Evolutionary conservation across 2,797 vertebrate genomes (phyloP).

Genomic region (Notoglanidium macrostoma): DNA sequence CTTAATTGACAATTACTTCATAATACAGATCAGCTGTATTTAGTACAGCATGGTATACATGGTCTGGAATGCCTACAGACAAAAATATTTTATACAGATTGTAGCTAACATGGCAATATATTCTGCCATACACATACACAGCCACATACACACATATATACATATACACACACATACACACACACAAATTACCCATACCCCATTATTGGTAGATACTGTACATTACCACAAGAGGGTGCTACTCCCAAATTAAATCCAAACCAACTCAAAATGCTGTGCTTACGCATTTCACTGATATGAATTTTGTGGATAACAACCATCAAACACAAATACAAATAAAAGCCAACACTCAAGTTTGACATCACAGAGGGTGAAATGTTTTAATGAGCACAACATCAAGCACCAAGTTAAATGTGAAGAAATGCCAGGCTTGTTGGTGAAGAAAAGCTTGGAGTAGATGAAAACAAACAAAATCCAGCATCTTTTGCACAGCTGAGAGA

Average conservation of each 20-base stretch:
- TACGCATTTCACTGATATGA: conserved; percentile 17
- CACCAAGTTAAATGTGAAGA: conserved; percentile 30
- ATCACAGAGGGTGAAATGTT: neutral
- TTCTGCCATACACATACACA: neutral
- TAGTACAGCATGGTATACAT: neutral
- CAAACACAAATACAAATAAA: neutral
- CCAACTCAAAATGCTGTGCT: neutral
- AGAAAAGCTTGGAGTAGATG: conserved; percentile 32
- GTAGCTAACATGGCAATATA: neutral
- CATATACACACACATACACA: neutral
- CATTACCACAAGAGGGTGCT: conserved; percentile 64
- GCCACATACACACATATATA: neutral
- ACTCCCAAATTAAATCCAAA: conserved; percentile 10
- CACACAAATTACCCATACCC: neutral
- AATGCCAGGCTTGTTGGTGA: neutral
- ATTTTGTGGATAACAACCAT: neutral
- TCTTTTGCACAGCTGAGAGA: conserved; percentile 52
- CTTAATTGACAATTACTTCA: neutral
- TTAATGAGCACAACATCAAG: neutral
- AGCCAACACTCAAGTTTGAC: neutral
- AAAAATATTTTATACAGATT: neutral
- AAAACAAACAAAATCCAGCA: neutral
- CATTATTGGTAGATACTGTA: neutral
- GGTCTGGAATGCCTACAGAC: neutral
- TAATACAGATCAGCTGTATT: neutral